These are phyloP conservation scores for Solenopsis invicta DNA, from an alignment of 1,140 invertebrate genomes.

Conservation along the genomic window DNA sequence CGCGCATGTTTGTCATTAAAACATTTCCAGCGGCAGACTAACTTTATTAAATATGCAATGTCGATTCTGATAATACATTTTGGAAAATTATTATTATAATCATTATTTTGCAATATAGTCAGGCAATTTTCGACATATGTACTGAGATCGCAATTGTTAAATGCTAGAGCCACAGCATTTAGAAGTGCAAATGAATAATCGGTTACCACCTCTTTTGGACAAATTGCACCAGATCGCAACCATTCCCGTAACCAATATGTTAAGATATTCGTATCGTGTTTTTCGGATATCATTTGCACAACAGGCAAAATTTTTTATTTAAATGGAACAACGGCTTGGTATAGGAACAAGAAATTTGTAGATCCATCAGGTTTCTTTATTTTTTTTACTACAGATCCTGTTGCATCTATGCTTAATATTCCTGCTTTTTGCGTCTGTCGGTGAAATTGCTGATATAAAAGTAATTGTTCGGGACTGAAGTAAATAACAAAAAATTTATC, in stretches of 20 bases:
- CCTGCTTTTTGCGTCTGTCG: too few relatives aligned
- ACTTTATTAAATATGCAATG: conserved; percentile 67
- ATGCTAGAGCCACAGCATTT: not conserved
- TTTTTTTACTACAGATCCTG: too few relatives aligned
- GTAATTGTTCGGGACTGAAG: too few relatives aligned
- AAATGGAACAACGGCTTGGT: not conserved
- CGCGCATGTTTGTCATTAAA: conserved; percentile 33
- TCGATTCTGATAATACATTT: conserved; percentile 54
- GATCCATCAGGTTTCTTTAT: not conserved
- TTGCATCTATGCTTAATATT: too few relatives aligned
- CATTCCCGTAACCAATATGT: not conserved
- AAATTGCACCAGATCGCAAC: not conserved
- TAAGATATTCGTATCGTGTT: not conserved
- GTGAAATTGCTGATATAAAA: too few relatives aligned
- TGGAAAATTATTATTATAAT: too few relatives aligned
- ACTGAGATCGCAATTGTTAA: not conserved
- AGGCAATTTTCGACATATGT: not conserved
- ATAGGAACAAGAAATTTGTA: not conserved
- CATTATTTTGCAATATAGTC: not conserved
- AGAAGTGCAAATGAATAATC: not conserved
- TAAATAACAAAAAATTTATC: too few relatives aligned
- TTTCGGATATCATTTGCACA: not conserved
- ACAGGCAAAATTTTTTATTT: not conserved
- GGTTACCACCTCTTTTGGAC: not conserved
- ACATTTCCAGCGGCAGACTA: conserved; percentile 58